Evolutionary conservation across 2,888 invertebrate species (phyloP), one percentile per base, ranked within the genome.

Genomic region (Axea sp.): DNA sequence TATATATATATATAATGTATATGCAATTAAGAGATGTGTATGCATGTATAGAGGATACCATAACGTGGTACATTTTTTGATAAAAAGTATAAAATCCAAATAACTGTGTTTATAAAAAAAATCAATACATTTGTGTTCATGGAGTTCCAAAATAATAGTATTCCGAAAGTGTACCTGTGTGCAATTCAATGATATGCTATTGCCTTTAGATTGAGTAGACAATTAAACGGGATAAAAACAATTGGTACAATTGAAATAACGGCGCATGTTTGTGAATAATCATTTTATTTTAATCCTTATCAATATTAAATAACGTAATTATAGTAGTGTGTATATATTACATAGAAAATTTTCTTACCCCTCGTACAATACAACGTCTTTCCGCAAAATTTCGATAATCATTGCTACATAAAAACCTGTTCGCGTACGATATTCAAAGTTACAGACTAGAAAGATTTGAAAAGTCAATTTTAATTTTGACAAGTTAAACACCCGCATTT

Each of bases 241-340:
- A 6, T 26, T n/a, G n/a, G 19, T 19, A 19, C 19, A 19, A 19
- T 1, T 6, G 9, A 26, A n/a, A n/a, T n/a, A n/a, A n/a, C n/a
- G n/a, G n/a, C n/a, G n/a, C n/a, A 35, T 2, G 6, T 49, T 71
- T 62, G 67, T 82, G 84, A 84, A 84, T 86, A 84, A 84, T 85
- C 83, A 76, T 85, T 86, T 86, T 86, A 85, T 86, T 86, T 84
- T 82, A 73, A 83, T 84, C 79, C 84, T 85, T 86, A 86, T 84
- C 79, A 82, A 85, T 86, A 86, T 85, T 86, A 86, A 86, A 86
- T 85, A 86, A 86, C 84, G 85, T 82, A 86, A 83, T 86, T 84
- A 84, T 81, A 72, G 81, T 84, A 85, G 81, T 82, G 82, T 84
- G 82, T 85, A 85, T 86, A 85, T 85, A 82, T 85, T 84, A 85